Conservation (phyloP, 37 sponge, comb jelly and placozoan genomes). For the Aplysina aerophoba region DNA sequence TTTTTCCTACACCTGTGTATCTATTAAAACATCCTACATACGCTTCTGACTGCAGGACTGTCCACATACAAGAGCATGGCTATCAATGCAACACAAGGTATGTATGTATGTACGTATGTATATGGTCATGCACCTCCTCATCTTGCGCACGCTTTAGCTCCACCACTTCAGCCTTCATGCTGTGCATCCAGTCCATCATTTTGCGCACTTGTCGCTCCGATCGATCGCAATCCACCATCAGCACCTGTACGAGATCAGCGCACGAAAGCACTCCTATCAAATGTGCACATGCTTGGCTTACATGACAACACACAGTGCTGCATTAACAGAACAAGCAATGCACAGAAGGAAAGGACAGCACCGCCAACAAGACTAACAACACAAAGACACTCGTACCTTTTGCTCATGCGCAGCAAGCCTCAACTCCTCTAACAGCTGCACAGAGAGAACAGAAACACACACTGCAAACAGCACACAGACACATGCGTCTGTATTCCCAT, state of each 20-base stretch:
- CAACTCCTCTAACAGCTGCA: constrained; percentile 8
- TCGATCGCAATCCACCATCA: neutral
- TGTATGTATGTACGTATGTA: too few species aligned
- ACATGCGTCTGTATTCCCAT: too few species aligned
- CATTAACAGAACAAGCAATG: too few species aligned
- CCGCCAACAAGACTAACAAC: too few species aligned
- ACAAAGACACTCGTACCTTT: neutral
- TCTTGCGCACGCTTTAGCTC: constrained; percentile 7
- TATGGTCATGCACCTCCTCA: constrained; percentile 20
- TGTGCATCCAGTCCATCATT: constrained; percentile 33
- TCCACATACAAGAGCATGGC: too few species aligned
- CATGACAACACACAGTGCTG: too few species aligned
- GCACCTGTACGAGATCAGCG: neutral
- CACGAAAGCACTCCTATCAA: neutral
- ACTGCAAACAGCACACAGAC: too few species aligned
- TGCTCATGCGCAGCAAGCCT: neutral
- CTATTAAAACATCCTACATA: too few species aligned
- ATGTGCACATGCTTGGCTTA: neutral
- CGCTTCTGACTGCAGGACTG: too few species aligned
- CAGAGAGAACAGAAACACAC: neutral
- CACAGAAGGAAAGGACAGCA: too few species aligned
- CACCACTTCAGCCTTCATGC: constrained; percentile 23
- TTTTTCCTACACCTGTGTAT: too few species aligned
- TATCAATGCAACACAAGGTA: too few species aligned
- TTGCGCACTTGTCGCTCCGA: neutral